Conservation (phyloP, 2,797 vertebrate genomes). For the Streptopelia turtur region DNA sequence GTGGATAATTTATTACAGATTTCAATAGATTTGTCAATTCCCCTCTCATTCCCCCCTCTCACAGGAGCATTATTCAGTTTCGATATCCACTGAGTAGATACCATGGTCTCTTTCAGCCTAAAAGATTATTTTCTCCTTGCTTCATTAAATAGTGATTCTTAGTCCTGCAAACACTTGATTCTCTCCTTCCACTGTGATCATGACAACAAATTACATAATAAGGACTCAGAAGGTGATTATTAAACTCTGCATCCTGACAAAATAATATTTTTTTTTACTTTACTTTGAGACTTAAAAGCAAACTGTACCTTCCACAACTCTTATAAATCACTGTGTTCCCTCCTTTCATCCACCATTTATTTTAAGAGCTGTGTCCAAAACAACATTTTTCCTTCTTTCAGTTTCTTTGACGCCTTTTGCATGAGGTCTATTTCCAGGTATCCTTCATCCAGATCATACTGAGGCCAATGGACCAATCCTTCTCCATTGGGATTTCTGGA, state of each 20-base stretch:
- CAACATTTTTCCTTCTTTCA: constrained; percentile 70
- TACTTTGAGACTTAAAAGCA: no score
- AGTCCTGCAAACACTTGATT: background rate
- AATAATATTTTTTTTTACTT: no score
- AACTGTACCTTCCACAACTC: no score
- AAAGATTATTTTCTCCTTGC: background rate
- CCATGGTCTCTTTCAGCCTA: background rate
- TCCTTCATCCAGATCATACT: constrained; percentile 70
- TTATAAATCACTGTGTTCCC: no score
- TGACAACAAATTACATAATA: background rate
- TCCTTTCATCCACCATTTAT: no score
- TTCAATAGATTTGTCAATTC: background rate
- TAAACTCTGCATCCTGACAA: background rate
- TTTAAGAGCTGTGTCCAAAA: no score
- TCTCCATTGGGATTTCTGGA: constrained; percentile 84
- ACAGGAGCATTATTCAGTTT: background rate
- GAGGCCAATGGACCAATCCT: constrained; percentile 81
- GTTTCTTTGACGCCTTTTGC: constrained; percentile 62
- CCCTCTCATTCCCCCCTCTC: background rate
- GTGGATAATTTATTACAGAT: background rate
- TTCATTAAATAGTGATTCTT: background rate
- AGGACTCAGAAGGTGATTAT: background rate
- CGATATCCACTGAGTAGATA: background rate
- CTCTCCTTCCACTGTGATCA: background rate
- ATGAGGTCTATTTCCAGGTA: constrained; percentile 79